Evolutionary conservation across 2,888 invertebrate species (phyloP), one percentile per base, ranked within the genome.

Genomic region (Seira sanloemensis): DNA sequence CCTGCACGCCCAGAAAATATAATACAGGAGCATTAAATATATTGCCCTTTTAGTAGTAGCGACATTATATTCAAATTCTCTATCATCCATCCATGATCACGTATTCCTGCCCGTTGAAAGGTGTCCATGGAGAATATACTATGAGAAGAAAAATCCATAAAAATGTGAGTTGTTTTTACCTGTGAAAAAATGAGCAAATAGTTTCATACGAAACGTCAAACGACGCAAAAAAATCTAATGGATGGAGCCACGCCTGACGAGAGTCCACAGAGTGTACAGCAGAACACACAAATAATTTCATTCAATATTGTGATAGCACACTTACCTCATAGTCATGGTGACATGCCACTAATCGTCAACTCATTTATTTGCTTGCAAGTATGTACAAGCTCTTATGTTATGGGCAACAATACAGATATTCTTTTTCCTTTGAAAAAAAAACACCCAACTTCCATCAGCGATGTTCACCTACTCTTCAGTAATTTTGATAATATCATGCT

Each of bases 141-240:
- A n/a, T 50, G 50, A 50, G 16, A 50, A 18, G 50, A n/a, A 50
- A 18, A 12, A n/a, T 50, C 50, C 50, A 50, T n/a, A n/a, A n/a
- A n/a, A n/a, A n/a, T n/a, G n/a, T n/a, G n/a, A n/a, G n/a, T n/a
- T n/a, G n/a, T n/a, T n/a, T n/a, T n/a, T n/a, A n/a, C n/a, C n/a
- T n/a, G n/a, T n/a, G n/a, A 50, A 50, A 50, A 50, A 50, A 50
- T 16, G 50, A 1, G 50, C 50, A 50, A 50, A 50, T 18, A 2
- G 16, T 50, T 50, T 50, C 19, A 5, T 73, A 76, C 62, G 68
- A 68, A 83, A 74, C 75, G 83, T 78, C 83, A 83, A 69, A 76
- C 75, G 81, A 62, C n/a, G n/a, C n/a, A n/a, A n/a, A 82, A 83
- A 73, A 78, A 72, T 73, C 77, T 77, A 83, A 83, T 83, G 83